Base-by-base conservation (phyloP, 2,113 vertebrate genomes). In the Natator depressus region DNA sequence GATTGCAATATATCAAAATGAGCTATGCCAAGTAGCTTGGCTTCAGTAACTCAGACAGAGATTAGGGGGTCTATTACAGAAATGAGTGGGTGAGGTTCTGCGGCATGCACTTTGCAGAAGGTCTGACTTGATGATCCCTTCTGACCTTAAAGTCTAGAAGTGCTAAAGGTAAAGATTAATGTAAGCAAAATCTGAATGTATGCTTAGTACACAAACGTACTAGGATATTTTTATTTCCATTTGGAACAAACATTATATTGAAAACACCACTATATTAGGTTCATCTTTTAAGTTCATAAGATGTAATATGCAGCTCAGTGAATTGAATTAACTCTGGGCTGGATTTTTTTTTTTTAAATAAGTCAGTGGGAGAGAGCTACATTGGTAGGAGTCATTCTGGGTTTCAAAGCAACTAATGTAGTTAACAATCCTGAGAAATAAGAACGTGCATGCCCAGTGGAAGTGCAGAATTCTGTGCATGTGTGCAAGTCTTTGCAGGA, bases 331-430 rank as follows among this genome's bases (percentile, higher is more conserved):
- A 88, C 54, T 76, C 11, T 54, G n/a, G 81, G 84, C 10, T 75
- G 72, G 38, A 5, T 53, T 72, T 84, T 83, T 93, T 82, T 27
- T 49, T 49, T 49, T 49, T 49, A 49, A 49, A 49, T 78, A 89
- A 89, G 50, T 62, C 54, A 89, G 42, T 89, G 89, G 54, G 89
- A 91, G 80, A 62, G 13, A 31, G 14, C 13, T 31, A 31, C 3
- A 1, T 62, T 62, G 29, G 29, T 51, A 76, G 89, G 51, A 88
- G 51, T 50, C 55, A 47, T 84, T 78, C 31, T 90, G 50, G 90
- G 93, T 91, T 87, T 93, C 75, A 87, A 84, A 88, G 83, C 29
- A 31, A 27, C 46, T 94, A 91, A 87, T 82, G 42, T 72, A 72
- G 69, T 20, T n/a, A 84, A 76, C 20, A 54, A 54, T 54, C 7